Conservation (phyloP, 2,797 vertebrate genomes). For the Cyclura pinguis region DNA sequence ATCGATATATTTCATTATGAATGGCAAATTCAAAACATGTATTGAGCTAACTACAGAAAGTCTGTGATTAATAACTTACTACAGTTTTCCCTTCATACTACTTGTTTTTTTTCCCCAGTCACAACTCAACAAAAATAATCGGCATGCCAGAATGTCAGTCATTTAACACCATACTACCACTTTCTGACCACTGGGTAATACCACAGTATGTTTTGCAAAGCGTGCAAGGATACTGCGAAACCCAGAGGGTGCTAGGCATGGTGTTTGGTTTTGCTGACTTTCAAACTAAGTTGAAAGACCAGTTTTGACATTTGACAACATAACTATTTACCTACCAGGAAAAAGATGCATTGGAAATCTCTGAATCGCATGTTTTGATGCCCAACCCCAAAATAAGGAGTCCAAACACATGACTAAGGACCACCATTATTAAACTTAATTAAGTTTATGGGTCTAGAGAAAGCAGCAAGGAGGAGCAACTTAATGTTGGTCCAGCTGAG, state of each 20-base stretch:
- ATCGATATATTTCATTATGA: constrained; percentile 19
- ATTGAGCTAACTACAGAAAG: not conserved
- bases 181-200: not conserved
- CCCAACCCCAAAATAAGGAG: no score
- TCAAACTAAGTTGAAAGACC: not conserved
- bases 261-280: not conserved
- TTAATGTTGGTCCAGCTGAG: no score
- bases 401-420: no score
- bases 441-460: no score
- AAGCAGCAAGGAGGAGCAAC: no score
- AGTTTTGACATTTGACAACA: not conserved
- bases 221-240: not conserved
- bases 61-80: no score
- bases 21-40: not conserved
- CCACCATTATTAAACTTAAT: no score
- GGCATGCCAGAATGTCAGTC: not conserved
- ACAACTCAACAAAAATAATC: not conserved
- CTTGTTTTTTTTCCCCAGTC: not conserved
- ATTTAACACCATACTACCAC: not conserved
- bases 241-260: not conserved
- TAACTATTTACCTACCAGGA: not conserved
- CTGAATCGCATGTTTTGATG: not conserved
- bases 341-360: not conserved
- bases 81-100: not conserved
- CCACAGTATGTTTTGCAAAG: not conserved